Percentiles rank a stretch among this genome's conserved stretches.
Evolutionary conservation across 2,113 vertebrate species (phyloP).

Genomic region (Aldabrachelys gigantea): DNA sequence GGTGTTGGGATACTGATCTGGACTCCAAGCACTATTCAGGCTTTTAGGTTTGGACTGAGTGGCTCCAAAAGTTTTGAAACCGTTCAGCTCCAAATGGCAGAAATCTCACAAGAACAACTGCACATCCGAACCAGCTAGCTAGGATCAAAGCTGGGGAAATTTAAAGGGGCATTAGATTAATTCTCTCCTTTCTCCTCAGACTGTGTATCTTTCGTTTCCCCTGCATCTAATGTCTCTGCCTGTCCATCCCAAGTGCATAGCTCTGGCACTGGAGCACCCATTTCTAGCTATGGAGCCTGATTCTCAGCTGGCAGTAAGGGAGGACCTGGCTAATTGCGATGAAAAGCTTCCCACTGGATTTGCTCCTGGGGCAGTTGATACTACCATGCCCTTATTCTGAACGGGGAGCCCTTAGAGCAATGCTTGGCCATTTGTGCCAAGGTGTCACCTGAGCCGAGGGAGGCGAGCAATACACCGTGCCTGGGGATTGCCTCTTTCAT

Average conservation of each 20-base stretch:
- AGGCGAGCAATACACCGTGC: neutral
- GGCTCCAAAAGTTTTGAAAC: neutral
- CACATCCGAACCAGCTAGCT: fast-evolving
- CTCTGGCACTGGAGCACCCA: neutral
- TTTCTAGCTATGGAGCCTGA: neutral
- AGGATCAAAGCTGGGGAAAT: fast-evolving
- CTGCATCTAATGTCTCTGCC: neutral
- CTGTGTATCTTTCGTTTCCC: fast-evolving
- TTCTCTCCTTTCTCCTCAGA: fast-evolving
- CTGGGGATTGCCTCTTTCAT: neutral
- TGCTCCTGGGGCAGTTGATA: too few species aligned
- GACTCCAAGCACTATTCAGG: fast-evolving
- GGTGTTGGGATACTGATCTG: neutral
- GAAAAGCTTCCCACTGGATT: too few species aligned
- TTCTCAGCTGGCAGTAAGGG: neutral
- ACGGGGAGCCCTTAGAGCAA: neutral
- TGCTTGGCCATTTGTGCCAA: too few species aligned
- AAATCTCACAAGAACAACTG: neutral
- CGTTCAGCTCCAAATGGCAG: neutral
- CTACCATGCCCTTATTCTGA: neutral
- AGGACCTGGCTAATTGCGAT: too few species aligned
- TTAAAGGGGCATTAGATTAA: fast-evolving
- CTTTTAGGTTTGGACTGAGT: fast-evolving
- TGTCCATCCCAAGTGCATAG: neutral
- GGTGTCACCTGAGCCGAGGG: neutral